Evolutionary conservation across 2,113 vertebrate species (phyloP), one percentile per base, ranked within the genome.

Genomic region (Plecotus auritus): DNA sequence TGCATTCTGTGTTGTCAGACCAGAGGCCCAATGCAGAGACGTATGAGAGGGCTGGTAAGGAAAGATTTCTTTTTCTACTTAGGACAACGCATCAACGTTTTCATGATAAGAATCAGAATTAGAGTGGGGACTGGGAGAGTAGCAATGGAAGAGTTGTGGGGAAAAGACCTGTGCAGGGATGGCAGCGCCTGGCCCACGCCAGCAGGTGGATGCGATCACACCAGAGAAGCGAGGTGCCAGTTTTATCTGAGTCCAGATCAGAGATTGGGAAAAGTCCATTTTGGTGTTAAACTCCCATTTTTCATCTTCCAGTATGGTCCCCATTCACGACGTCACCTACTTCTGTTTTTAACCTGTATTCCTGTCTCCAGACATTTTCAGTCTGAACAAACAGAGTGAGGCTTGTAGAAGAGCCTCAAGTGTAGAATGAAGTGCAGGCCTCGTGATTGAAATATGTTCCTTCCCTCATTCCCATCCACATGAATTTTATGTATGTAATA

Each of bases 381-480:
- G 49, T 40, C 45, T 86, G 66, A 94, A 66, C 30, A 66, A 96
- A 72, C 26, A 61, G 10, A 87, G 88, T n/a, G 45, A 45, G 81
- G 61, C 45, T 92, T 83, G 26, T 5, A 54, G 32, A 14, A 96
- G 87, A 96, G 47, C 17, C 0, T 95, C 88, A 69, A 49, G 28
- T 85, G 4, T 74, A 88, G 20, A 89, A 83, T 85, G 95, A 95
- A 97, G 95, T 8, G 35, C 82, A 40, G 47, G 93, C 26, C 91
- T 96, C 28, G 49, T 92, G 6, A 73, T 32, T 93, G 94, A 97
- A 96, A 96, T 26, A 35, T 37, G 96, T 94, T 64, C 40, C 51
- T 95, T 88, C 35, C 66, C n/a, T 95, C 51, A 49, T 28, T 59
- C 80, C 0, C 0, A 90, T 95, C 93, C 69, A 73, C 49, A 93